Conservation (phyloP, 2,797 vertebrate species). For the Myripristis murdjan region DNA sequence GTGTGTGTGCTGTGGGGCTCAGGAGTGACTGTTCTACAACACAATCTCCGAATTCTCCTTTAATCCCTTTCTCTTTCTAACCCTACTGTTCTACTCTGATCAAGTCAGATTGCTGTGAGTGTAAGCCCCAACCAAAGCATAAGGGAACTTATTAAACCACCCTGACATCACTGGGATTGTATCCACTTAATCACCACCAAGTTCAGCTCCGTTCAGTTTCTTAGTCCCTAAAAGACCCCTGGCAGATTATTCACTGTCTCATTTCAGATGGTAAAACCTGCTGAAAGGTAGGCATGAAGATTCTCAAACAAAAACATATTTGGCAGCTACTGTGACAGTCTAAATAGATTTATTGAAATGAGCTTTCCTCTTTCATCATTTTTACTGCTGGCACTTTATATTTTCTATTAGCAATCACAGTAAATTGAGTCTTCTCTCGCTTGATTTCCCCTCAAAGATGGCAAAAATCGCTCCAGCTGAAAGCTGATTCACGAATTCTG, state of each 20-base stretch:
- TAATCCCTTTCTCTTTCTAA: conserved; percentile 62
- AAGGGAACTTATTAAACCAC: conserved; percentile 66
- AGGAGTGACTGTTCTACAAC: conserved; percentile 54
- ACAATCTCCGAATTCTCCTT: conserved; percentile 56
- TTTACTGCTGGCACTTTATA: conserved; percentile 11
- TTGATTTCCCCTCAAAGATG: conserved; percentile 8
- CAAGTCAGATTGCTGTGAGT: conserved; percentile 55
- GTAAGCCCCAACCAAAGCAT: conserved; percentile 65
- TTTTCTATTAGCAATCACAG: neutral
- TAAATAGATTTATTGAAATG: conserved; percentile 25
- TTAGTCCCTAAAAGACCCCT: conserved; percentile 63
- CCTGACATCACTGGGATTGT: conserved; percentile 70
- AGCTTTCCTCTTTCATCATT: conserved; percentile 30
- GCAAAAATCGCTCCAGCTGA: neutral
- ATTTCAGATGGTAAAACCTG: conserved; percentile 34
- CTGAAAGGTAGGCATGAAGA: conserved; percentile 26
- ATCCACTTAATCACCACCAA: conserved; percentile 67
- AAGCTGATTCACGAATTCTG: conserved; percentile 10
- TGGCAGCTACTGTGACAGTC: conserved; percentile 16
- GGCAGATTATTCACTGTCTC: conserved; percentile 48
- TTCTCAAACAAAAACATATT: conserved; percentile 33
- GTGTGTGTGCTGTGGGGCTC: conserved; percentile 37
- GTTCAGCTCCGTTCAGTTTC: conserved; percentile 55
- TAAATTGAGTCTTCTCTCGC: neutral
- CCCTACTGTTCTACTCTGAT: conserved; percentile 56